Evolutionary conservation across 2,888 invertebrate species (phyloP).

Genomic region (Microctonus aethiopoides): DNA sequence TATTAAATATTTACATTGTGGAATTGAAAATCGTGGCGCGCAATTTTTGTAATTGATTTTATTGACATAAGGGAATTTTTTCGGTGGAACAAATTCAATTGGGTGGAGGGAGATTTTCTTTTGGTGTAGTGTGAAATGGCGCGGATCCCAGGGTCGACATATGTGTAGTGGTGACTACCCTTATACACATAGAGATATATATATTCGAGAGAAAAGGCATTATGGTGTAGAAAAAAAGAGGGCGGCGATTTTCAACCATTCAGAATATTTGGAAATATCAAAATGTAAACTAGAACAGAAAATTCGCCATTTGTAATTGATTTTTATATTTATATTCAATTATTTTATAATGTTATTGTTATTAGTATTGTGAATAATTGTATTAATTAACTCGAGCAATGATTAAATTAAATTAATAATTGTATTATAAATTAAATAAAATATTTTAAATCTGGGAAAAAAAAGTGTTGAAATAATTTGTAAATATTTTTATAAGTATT

Average conservation of each 20-base stretch:
- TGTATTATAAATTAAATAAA: too few relatives aligned
- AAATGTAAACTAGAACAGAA: slow-evolving; percentile 34
- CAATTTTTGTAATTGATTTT: slow-evolving; percentile 3
- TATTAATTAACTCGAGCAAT: too few relatives aligned
- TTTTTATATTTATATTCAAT: too few relatives aligned
- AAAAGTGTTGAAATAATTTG: too few relatives aligned
- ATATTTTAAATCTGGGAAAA: too few relatives aligned
- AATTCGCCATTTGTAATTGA: not conserved
- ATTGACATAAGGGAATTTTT: slow-evolving; percentile 28
- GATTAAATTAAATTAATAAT: too few relatives aligned
- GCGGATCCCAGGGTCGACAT: slow-evolving; percentile 51
- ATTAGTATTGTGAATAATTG: too few relatives aligned
- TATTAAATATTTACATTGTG: too few relatives aligned
- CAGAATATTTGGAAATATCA: slow-evolving; percentile 63
- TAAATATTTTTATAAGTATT: too few relatives aligned
- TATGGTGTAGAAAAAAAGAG: slow-evolving; percentile 46
- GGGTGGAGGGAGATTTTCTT: slow-evolving; percentile 43
- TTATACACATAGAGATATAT: slow-evolving; percentile 19
- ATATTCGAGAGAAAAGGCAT: slow-evolving; percentile 38
- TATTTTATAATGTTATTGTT: too few relatives aligned
- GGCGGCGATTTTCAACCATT: slow-evolving; percentile 59
- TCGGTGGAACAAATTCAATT: slow-evolving; percentile 51
- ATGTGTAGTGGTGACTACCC: slow-evolving; percentile 34
- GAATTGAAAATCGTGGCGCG: not conserved
- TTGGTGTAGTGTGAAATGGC: slow-evolving; percentile 56